Evolutionary conservation across 2,113 vertebrate species (phyloP).

Genomic region (Formicarius rufipectus): DNA sequence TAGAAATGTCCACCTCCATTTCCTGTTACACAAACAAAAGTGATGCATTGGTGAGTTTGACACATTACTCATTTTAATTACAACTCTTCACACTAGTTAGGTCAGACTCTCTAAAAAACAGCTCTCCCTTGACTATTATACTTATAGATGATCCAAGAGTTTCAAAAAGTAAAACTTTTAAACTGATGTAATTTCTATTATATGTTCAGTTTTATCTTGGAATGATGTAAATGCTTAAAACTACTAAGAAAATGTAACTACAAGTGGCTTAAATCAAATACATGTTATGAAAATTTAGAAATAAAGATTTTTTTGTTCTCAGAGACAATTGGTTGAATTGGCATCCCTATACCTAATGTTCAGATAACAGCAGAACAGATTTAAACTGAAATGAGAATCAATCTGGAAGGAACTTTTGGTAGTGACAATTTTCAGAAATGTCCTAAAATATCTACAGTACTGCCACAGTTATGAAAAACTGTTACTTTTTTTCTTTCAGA

Average conservation of each 20-base stretch:
- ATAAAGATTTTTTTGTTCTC: neutral
- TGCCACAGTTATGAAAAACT: neutral
- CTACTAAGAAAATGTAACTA: neutral
- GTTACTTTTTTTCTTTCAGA: neutral
- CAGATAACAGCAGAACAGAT: neutral
- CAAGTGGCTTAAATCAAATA: neutral
- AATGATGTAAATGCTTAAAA: rapidly evolving
- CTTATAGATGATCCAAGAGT: neutral
- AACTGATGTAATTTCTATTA: neutral
- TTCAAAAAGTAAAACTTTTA: neutral
- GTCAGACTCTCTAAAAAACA: neutral
- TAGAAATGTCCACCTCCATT: neutral
- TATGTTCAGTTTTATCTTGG: neutral
- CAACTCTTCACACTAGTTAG: neutral
- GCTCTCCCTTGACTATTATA: neutral
- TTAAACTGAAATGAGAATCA: neutral
- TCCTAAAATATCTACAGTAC: neutral
- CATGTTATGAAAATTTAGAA: neutral
- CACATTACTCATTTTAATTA: neutral
- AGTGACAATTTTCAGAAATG: neutral
- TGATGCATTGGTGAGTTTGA: neutral
- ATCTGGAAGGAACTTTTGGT: neutral
- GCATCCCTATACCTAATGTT: neutral
- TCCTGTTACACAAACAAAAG: neutral
- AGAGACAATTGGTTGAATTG: neutral